These are phyloP conservation scores for Imbricaverruca yamaguchii DNA, from an alignment of 2,888 invertebrate species.

Conservation along the genomic window DNA sequence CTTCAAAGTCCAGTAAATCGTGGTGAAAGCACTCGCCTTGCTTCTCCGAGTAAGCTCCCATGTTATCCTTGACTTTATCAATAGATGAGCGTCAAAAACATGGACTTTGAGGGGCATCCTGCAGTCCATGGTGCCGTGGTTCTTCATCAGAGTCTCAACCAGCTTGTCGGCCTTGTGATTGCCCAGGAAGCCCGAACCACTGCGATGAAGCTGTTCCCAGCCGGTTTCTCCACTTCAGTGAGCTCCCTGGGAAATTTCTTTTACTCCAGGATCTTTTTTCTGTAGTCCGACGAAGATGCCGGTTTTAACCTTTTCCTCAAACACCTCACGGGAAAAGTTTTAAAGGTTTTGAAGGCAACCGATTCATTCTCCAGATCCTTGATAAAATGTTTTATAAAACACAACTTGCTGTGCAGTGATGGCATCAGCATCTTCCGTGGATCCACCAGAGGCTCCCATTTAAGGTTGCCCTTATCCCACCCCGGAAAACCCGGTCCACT, in stretches of 20 bases:
- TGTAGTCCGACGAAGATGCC: conserved; percentile 32
- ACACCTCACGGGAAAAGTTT: conserved; percentile 28
- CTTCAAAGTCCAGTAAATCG: conserved; percentile 38
- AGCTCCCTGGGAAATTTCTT: conserved; percentile 25
- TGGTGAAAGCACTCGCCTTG: conserved; percentile 41
- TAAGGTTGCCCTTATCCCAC: conserved; percentile 26
- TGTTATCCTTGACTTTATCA: conserved; percentile 41
- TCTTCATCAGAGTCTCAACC: conserved; percentile 28
- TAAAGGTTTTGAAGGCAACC: conserved; percentile 28
- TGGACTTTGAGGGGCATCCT: conserved; percentile 40
- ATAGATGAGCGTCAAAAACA: conserved; percentile 38
- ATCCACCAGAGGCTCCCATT: conserved; percentile 28
- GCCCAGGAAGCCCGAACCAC: conserved; percentile 28
- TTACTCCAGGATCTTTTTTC: conserved; percentile 22
- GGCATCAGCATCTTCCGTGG: conserved; percentile 27
- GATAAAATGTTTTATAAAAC: conserved; percentile 34
- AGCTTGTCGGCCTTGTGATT: conserved; percentile 29
- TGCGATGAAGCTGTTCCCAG: conserved; percentile 31
- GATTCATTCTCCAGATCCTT: conserved; percentile 27
- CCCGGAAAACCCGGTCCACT: conserved; percentile 21
- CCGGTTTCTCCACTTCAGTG: conserved; percentile 25
- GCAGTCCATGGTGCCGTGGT: conserved; percentile 35
- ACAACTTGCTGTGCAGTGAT: conserved; percentile 32
- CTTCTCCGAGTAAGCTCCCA: conserved; percentile 39
- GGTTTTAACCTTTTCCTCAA: conserved; percentile 31